Base-by-base conservation (phyloP, 2,797 vertebrate species). In the Coreius guichenoti region DNA sequence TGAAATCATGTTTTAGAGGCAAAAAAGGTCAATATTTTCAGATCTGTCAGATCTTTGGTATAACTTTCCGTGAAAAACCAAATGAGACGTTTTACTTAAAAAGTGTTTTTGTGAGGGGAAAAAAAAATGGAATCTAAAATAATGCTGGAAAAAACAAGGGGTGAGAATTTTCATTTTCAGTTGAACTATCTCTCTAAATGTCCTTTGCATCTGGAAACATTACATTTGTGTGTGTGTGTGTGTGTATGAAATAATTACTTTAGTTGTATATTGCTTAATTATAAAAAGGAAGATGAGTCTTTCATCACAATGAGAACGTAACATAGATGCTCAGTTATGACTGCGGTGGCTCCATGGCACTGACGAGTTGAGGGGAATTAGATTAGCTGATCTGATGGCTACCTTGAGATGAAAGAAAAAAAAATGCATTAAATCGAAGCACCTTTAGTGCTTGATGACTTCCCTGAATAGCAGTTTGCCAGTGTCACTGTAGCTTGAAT, bases 341-440 rank as follows among this genome's bases (percentile, higher is more conserved):
- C 61, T 31, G n/a, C 5, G 51, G 31, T n/a, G 47, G n/a, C 33
- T 65, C 29, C 13, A 31, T 77, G 56, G 51, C 43, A 81, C 61
- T 56, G 73, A 61, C 23, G 73, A 69, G 21, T 11, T 74, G 36
- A 80, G 67, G 54, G 73, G 29, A 80, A 80, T 69, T 47, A 43
- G 14, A 77, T 81, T 21, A 72, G 54, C 49, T 79, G 12, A 47
- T 77, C 69, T 74, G 65, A 82, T 82, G 45, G 69, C 73, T 69
- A 78, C 65, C 79, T 82, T 79, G 47, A 76, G 69, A 81, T 67
- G 26, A 67, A 61, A 56, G 51, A 70, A 23, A 61, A 69, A 81
- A 76, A 33, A 23, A 43, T 47, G 65, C 81, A 81, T 74, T 47
- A 85, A 65, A 33, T 43, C 51, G 26, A 68, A 29, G 29, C n/a